Evolutionary conservation across 2,113 vertebrate species (phyloP).

Genomic region (Lophotis ruficrista): DNA sequence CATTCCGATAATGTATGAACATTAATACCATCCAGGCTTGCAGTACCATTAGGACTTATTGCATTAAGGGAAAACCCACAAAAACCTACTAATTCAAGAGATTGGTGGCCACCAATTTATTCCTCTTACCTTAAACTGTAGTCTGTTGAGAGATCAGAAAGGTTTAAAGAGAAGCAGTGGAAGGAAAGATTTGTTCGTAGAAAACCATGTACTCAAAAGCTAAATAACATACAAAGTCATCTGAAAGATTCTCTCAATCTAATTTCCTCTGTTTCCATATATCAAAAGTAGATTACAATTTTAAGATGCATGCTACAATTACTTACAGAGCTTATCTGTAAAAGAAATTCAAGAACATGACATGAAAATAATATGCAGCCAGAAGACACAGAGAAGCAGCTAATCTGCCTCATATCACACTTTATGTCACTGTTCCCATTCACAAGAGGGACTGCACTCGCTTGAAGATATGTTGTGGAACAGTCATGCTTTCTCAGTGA

Average conservation of each 20-base stretch:
- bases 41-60: not conserved
- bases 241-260: slow-evolving; percentile 70
- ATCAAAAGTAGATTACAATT: slow-evolving; percentile 69
- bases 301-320: slow-evolving; percentile 67
- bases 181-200: not conserved
- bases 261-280: slow-evolving; percentile 58
- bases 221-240: slow-evolving; percentile 41
- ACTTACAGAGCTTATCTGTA: slow-evolving; percentile 74
- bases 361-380: slow-evolving; percentile 60
- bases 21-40: not conserved
- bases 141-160: not conserved
- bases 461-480: not conserved
- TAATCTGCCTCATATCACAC: slow-evolving; percentile 30
- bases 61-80: not conserved
- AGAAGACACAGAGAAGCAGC: not conserved
- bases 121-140: not conserved
- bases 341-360: slow-evolving; percentile 71
- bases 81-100: not conserved
- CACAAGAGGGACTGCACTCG: not conserved
- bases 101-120: not conserved
- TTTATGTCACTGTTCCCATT: slow-evolving; percentile 46
- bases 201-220: not conserved
- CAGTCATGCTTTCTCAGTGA: not conserved
- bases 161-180: not conserved
- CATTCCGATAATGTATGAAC: not conserved